phyloP scores from a whole-genome alignment of 1,140 invertebrate genomes.

The Fopius arisanus region DNA sequence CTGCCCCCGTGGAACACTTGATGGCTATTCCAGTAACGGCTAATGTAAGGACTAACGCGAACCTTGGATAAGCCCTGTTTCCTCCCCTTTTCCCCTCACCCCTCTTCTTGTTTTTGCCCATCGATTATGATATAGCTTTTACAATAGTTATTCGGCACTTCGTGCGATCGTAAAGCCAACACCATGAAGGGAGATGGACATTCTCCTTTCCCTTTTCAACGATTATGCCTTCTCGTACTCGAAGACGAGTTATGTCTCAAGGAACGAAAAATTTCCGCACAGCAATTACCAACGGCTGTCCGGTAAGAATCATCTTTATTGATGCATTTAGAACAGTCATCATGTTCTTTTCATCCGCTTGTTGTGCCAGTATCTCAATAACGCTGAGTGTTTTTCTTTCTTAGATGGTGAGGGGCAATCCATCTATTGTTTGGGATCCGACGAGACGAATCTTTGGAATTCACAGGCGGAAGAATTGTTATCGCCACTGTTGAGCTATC shows the following conservation, averaged over 20 bases:
- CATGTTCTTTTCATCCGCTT: background rate
- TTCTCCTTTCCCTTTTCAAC: conserved; percentile 2
- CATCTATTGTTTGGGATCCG: background rate
- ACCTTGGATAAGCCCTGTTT: conserved; percentile 32
- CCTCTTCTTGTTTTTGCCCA: conserved; percentile 40
- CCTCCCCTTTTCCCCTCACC: conserved; percentile 28
- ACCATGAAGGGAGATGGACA: conserved; percentile 5
- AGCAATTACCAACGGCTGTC: conserved; percentile 7
- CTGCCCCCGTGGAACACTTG: conserved; percentile 27
- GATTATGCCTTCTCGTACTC: background rate
- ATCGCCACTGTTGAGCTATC: background rate
- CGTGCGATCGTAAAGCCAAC: conserved; percentile 53
- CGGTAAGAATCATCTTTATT: background rate
- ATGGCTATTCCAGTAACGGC: conserved; percentile 56
- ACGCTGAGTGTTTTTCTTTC: background rate
- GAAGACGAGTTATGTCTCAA: background rate
- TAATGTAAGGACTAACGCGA: conserved; percentile 53
- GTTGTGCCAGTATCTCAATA: background rate
- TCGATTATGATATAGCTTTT: conserved; percentile 58
- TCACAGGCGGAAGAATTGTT: background rate
- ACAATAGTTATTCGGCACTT: conserved; percentile 52
- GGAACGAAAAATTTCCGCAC: background rate
- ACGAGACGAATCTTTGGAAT: conserved; percentile 17
- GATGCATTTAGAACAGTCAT: conserved; percentile 7
- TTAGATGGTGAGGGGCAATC: background rate